Evolutionary conservation across 2,888 invertebrate genomes (phyloP), one percentile per base, ranked within the genome.

Genomic region (Bhutanitis thaidina): DNA sequence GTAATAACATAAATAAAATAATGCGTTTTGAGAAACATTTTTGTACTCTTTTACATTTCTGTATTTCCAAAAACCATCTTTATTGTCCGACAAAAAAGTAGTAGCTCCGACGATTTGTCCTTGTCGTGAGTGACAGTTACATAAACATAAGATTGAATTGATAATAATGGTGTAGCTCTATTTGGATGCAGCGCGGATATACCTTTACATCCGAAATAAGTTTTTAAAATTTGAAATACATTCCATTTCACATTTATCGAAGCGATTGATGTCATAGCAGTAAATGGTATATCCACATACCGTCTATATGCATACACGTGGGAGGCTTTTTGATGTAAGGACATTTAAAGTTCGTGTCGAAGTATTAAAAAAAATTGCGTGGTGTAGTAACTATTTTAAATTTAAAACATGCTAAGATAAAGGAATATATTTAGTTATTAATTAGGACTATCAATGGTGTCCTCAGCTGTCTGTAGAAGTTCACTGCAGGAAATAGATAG

Each of bases 181-280:
- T 45, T 45, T 40, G 35, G 20, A 52, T 52, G 41, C 41, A 45
- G 37, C 36, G 20, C 45, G 36, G 47, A 55, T 44, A 13, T 45
- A 27, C 43, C 43, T 52, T 57, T 48, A 55, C 34, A 58, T 53
- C 29, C 38, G 40, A 40, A 53, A 58, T 53, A 37, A 32, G 15
- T 53, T 56, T 1, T 54, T 51, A 51, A 52, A 38, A 39, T 57
- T 60, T 56, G 50, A 50, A 54, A 69, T 65, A 46, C 62, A 64
- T 62, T 59, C 63, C 36, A 45, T 56, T 73, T 59, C 54, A 64
- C 51, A 73, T 74, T 64, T 64, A 68, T 67, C 59, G 55, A 70
- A 71, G 64, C 76, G 56, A 73, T 77, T 76, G 77, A 77, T 77
- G 77, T 77, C 77, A 77, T 69, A 71, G 67, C 35, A 52, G 47